These are phyloP conservation scores for Halichoerus grypus DNA, from an alignment of 2,113 vertebrate species.

Conservation along the genomic window DNA sequence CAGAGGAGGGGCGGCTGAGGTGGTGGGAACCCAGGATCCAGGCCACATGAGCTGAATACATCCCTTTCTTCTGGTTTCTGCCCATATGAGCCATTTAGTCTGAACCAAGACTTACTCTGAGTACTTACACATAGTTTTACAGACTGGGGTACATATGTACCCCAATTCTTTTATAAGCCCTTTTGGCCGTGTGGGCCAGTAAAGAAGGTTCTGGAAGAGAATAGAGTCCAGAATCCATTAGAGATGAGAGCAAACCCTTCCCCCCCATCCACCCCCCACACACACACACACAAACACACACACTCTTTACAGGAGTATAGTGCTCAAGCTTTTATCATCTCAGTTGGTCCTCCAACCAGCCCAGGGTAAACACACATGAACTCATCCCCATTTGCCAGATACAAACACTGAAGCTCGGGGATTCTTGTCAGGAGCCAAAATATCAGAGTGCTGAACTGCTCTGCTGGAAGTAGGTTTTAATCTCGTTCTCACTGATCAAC, in stretches of 20 bases:
- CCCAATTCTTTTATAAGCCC: neutral
- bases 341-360: neutral
- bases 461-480: neutral
- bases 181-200: neutral
- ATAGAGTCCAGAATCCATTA: neutral
- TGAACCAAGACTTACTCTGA: neutral
- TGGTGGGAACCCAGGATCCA: neutral
- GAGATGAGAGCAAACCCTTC: neutral
- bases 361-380: neutral
- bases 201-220: constrained; percentile 41
- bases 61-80: neutral
- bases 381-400: neutral
- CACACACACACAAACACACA: neutral
- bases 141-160: neutral
- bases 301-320: too few relatives aligned
- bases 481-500: neutral
- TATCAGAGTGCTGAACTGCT: neutral
- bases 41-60: neutral
- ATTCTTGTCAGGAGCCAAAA: neutral
- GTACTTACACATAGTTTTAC: neutral
- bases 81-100: neutral
- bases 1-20: neutral
- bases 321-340: neutral
- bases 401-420: neutral
- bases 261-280: neutral